Conservation (phyloP, 1,140 invertebrate genomes). For the Bombus vancouverensis region DNA sequence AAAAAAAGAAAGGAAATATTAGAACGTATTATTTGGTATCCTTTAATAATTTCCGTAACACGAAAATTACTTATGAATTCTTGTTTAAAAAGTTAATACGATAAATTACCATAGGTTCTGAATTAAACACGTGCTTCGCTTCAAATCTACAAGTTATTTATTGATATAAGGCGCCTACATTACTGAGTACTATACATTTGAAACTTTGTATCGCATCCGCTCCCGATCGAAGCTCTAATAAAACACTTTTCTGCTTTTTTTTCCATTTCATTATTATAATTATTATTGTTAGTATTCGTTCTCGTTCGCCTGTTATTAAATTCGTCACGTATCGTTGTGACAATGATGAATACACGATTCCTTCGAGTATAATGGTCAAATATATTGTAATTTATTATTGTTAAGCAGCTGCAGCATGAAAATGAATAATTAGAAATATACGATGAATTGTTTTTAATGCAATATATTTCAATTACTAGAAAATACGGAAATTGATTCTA, state of each 20-base stretch:
- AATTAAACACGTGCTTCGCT: neutral
- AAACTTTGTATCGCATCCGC: conserved; percentile 48
- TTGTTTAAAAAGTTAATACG: neutral
- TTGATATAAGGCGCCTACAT: conserved; percentile 66
- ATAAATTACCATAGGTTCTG: neutral
- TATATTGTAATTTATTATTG: neutral
- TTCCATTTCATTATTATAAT: neutral
- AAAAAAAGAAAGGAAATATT: neutral
- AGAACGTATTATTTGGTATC: neutral
- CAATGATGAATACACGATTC: conserved; percentile 25
- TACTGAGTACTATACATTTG: conserved; percentile 62
- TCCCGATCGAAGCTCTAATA: conserved; percentile 36
- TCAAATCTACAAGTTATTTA: conserved; percentile 63
- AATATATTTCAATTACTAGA: neutral
- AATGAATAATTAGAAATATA: neutral
- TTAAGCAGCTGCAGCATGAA: neutral
- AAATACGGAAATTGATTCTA: too few relatives aligned
- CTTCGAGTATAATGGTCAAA: neutral
- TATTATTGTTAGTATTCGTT: neutral
- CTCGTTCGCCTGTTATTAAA: conserved; percentile 24
- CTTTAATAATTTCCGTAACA: neutral
- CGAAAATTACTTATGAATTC: neutral
- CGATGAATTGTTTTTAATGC: neutral
- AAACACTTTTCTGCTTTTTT: conserved; percentile 5
- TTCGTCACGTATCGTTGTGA: conserved; percentile 42